Base-by-base conservation (phyloP, 1,140 invertebrate species). In the Agrilus planipennis region DNA sequence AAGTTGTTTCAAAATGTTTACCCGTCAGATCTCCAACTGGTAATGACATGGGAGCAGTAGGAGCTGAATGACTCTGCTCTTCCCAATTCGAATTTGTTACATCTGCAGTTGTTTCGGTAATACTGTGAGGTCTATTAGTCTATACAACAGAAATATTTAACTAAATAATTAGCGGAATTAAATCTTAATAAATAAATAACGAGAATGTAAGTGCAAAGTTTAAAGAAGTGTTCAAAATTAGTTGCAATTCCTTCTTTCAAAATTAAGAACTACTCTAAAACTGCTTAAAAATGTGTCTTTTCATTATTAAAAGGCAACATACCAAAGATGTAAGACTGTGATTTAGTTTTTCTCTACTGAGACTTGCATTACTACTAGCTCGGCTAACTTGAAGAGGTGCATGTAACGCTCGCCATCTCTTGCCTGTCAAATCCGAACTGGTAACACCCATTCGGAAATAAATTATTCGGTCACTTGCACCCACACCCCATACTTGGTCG, bases 371-470 rank as follows among this genome's bases (percentile, higher is more conserved):
- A 57, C 79, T 85, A 52, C 80, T 82, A 29, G 81, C 80, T 47
- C 83, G 69, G 55, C 82, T 86, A 15, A 86, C 64, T 63, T 86
- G 81, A 58, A 84, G 71, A 20, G 82, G 76, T 12, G 79, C 80
- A 55, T 82, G 76, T 23, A 88, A 68, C 36, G 72, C 62, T 51
- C 78, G 73, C 89, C 89, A 93, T 47, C 82, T 79, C 60, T 89
- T 88, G 1, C 89, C 89, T 30, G 84, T 88, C 30, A 84, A 69
- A 63, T 92, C 87, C 2, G 75, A 70, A 2, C 70, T 57, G 14
- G 73, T 77, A 1, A 93, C 79, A 7, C 85, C 86, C 41, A 72
- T 81, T 18, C 89, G 68, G 64, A 84, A 81, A 57, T 89, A 87
- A 23, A 92, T 64, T 47, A 72, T 68, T 47, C 81, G 70, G 60